phyloP scores from a whole-genome alignment of 1,140 invertebrate species.

The Thereuonema tuberculata region DNA sequence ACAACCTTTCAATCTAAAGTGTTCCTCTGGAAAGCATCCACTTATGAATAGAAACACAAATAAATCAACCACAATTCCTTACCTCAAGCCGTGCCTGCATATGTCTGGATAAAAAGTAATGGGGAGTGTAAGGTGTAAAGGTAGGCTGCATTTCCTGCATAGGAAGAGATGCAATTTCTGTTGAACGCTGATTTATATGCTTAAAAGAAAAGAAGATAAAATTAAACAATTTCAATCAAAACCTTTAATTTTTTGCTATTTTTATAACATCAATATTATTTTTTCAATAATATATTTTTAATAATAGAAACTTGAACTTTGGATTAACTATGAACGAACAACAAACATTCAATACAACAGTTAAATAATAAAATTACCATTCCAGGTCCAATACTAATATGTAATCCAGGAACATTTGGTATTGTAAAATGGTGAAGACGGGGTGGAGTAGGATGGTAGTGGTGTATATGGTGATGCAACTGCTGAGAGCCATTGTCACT shows the following conservation, averaged over 20 bases:
- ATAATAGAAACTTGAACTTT: neutral
- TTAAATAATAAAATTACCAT: constrained; percentile 20
- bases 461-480: constrained; percentile 50
- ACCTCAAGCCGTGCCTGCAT: constrained; percentile 28
- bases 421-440: constrained; percentile 35
- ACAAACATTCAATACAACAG: too few species aligned
- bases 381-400: constrained; percentile 36
- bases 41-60: too few species aligned
- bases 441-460: constrained; percentile 39
- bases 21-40: too few species aligned
- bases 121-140: constrained; percentile 14
- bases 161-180: constrained; percentile 20
- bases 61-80: too few species aligned
- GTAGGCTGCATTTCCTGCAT: constrained; percentile 22
- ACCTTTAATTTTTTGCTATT: neutral
- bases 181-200: constrained; percentile 17
- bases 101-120: constrained; percentile 24
- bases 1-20: too few species aligned
- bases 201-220: constrained; percentile 4
- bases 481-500: constrained; percentile 33
- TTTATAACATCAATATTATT: neutral
- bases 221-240: neutral
- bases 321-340: constrained; percentile 4
- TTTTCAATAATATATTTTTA: neutral
- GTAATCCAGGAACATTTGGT: constrained; percentile 27